phyloP scores from a whole-genome alignment of 2,113 vertebrate species.

The Scatophagus argus region DNA sequence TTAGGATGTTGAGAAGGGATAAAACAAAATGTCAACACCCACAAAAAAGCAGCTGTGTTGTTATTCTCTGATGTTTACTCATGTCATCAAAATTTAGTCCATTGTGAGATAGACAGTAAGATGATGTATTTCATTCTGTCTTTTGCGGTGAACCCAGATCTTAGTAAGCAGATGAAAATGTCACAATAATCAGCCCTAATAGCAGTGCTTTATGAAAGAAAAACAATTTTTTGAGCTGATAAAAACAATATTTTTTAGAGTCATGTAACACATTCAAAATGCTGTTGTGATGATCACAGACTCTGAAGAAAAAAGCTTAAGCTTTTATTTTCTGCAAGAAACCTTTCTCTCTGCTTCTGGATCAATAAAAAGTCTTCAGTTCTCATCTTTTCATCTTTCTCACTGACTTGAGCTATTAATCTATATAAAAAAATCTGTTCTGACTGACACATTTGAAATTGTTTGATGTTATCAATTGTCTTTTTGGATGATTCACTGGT shows the following conservation, averaged over 20 bases:
- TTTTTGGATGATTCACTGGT: constrained; percentile 3
- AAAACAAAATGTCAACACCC: constrained; percentile 77
- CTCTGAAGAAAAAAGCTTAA: too few species aligned
- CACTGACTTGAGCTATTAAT: not conserved
- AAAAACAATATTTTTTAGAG: not conserved
- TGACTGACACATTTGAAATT: not conserved
- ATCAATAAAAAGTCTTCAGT: not conserved
- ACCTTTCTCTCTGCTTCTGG: not conserved
- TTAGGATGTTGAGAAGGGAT: constrained; percentile 82
- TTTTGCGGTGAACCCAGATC: not conserved
- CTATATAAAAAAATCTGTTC: not conserved
- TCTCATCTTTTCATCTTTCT: not conserved
- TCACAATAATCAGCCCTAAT: not conserved
- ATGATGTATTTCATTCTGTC: not conserved
- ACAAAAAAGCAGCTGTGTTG: constrained; percentile 60
- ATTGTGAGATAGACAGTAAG: too few species aligned
- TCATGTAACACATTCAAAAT: not conserved
- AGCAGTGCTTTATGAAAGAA: not conserved
- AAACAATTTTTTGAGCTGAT: not conserved
- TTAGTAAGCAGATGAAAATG: not conserved
- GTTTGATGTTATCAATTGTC: not conserved
- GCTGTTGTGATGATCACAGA: not conserved
- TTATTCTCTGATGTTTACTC: constrained; percentile 40
- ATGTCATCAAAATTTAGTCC: not conserved
- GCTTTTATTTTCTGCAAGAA: too few species aligned